phyloP scores from a whole-genome alignment of 2,888 invertebrate species.

The Calameuta idolon region DNA sequence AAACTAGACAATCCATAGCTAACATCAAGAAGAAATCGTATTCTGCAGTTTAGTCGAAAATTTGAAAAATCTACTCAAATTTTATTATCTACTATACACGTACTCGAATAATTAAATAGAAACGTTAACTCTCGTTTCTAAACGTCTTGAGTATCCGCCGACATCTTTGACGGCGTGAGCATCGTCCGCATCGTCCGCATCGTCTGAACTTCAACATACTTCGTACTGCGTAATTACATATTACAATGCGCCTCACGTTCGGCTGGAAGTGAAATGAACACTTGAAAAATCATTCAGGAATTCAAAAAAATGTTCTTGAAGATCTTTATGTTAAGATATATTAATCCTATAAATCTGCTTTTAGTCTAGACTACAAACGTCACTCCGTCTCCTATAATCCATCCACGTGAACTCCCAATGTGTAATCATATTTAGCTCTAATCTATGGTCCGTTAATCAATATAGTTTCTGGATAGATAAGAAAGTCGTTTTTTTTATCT shows the following conservation, averaged over 20 bases:
- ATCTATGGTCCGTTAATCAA: not conserved
- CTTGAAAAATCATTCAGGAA: not conserved
- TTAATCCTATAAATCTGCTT: not conserved
- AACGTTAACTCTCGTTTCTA: not conserved
- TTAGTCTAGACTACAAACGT: not conserved
- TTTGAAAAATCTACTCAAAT: not conserved
- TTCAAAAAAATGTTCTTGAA: not conserved
- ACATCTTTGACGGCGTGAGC: not conserved
- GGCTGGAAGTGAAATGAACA: not conserved
- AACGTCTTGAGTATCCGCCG: not conserved
- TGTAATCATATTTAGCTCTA: not conserved
- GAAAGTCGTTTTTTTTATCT: too few species aligned
- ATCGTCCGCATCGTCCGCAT: not conserved
- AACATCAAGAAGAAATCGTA: too few species aligned
- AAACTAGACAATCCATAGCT: too few species aligned
- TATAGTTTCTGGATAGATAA: too few species aligned
- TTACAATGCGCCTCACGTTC: not conserved
- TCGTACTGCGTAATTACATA: not conserved
- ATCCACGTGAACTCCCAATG: not conserved
- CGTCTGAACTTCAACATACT: not conserved
- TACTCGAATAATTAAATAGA: not conserved
- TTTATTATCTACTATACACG: not conserved
- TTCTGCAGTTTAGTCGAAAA: not conserved
- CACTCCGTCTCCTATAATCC: not conserved
- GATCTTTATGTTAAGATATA: not conserved